Evolutionary conservation across 2,113 vertebrate species (phyloP).

Genomic region (Cathartes aura): DNA sequence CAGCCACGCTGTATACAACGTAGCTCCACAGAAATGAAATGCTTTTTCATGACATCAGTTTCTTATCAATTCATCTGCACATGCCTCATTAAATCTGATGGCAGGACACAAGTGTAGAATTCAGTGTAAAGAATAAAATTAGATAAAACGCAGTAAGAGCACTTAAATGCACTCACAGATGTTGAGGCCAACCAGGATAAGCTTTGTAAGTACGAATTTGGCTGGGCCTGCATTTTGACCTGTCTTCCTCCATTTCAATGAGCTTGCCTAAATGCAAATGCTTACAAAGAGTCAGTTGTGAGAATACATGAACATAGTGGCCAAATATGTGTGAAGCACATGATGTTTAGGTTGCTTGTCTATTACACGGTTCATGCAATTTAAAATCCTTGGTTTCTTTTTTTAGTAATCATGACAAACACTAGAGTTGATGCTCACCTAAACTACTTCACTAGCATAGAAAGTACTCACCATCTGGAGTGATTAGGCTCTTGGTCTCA

Average conservation of each 20-base stretch:
- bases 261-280: neutral
- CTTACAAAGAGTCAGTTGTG: neutral
- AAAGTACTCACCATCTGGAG: neutral
- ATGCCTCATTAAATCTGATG: neutral
- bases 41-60: neutral
- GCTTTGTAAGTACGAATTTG: neutral
- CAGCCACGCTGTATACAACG: neutral
- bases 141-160: neutral
- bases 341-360: neutral
- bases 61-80: neutral
- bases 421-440: neutral
- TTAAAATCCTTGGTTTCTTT: neutral
- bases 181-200: neutral
- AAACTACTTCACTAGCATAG: neutral
- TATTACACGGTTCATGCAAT: rapidly evolving
- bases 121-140: neutral
- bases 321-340: neutral
- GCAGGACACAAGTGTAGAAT: neutral
- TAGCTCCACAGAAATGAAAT: neutral
- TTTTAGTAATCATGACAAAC: neutral
- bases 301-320: neutral
- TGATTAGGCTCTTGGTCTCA: neutral
- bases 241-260: neutral
- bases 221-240: neutral
- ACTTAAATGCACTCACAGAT: neutral